Evolutionary conservation across 2,113 vertebrate genomes (phyloP).

Genomic region (Sebastes schlegelii): DNA sequence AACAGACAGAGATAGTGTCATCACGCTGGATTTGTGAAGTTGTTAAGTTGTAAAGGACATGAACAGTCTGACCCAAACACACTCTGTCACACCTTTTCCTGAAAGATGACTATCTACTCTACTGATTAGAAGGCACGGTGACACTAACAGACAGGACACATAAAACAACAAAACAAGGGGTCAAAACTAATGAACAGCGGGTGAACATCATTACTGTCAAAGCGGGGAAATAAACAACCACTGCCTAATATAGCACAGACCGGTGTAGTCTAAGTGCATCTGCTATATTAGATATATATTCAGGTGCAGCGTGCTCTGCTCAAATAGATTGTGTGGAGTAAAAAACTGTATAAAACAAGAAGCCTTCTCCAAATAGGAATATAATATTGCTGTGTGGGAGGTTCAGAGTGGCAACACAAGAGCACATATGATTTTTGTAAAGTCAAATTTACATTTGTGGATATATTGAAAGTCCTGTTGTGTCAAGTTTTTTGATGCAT

Average conservation of each 20-base stretch:
- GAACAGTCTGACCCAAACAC: conserved; percentile 20
- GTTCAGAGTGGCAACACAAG: neutral
- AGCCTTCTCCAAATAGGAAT: neutral
- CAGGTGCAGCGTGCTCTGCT: neutral
- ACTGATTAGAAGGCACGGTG: neutral
- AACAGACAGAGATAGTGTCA: neutral
- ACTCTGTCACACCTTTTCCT: conserved; percentile 1
- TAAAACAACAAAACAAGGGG: neutral
- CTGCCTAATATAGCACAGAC: neutral
- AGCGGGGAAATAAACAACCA: neutral
- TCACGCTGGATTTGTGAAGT: conserved; percentile 22
- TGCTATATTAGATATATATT: neutral
- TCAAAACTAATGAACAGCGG: neutral
- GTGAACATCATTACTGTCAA: neutral
- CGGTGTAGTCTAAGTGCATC: neutral
- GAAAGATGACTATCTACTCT: neutral
- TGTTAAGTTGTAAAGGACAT: conserved; percentile 16
- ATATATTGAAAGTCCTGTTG: neutral
- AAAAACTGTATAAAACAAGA: neutral
- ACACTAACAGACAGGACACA: neutral
- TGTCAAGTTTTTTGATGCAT: neutral
- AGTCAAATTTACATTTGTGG: neutral
- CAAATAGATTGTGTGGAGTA: neutral
- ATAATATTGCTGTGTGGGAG: neutral
- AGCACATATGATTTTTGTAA: neutral